Conservation (phyloP, 1,140 invertebrate genomes). For the Stegodyphus mimosarum region DNA sequence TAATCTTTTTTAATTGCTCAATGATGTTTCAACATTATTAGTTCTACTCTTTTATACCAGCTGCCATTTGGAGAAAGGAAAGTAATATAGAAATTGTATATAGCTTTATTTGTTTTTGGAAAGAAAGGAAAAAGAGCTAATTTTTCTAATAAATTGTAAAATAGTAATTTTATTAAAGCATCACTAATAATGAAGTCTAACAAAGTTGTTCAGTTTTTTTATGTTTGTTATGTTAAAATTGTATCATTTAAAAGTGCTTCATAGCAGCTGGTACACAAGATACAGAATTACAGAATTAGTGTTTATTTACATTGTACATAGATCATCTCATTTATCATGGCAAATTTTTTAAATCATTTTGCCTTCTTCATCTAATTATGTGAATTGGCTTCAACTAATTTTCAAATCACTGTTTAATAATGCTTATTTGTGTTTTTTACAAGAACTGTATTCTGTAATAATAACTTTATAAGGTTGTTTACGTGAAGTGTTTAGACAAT, state of each 20-base stretch:
- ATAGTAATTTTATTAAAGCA: not conserved
- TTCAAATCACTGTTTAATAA: slow-evolving; percentile 46
- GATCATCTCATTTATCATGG: slow-evolving; percentile 39
- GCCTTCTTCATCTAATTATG: not conserved
- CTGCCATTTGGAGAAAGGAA: not conserved
- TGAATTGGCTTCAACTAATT: slow-evolving; percentile 41
- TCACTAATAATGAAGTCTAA: not conserved
- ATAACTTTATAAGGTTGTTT: slow-evolving; percentile 55
- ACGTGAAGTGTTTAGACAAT: slow-evolving; percentile 39
- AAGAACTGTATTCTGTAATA: slow-evolving; percentile 54
- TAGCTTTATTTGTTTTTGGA: not conserved
- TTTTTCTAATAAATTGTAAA: not conserved
- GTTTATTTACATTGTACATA: slow-evolving; percentile 45
- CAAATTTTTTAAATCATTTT: slow-evolving; percentile 10
- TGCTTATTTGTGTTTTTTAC: slow-evolving; percentile 21
- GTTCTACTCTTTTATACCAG: slow-evolving; percentile 33
- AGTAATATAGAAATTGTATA: not conserved
- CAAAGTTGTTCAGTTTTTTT: not conserved
- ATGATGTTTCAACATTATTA: slow-evolving; percentile 23
- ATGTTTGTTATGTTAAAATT: not conserved
- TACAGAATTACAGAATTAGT: slow-evolving; percentile 26
- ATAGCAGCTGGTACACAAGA: slow-evolving; percentile 24
- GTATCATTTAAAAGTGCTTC: not conserved
- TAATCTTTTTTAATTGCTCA: slow-evolving; percentile 55
- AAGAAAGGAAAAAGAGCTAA: not conserved